Conservation (phyloP, 2,797 vertebrate species). For the Lepus townsendii region DNA sequence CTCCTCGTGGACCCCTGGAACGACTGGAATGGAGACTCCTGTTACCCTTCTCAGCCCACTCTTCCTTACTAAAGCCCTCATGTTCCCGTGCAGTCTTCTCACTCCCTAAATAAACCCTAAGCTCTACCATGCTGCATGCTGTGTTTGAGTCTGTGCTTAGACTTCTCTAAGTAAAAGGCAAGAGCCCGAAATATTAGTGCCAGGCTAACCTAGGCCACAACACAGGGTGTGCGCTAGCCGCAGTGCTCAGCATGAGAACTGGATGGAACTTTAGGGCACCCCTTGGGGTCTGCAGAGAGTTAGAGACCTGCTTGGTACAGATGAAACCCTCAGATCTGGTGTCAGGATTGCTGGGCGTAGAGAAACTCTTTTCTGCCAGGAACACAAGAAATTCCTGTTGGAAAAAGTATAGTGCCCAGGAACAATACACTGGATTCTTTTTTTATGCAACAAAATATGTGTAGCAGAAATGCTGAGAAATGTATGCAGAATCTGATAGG, state of each 20-base stretch:
- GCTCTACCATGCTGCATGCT: no score
- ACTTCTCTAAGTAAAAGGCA: no score
- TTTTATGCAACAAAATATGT: not conserved
- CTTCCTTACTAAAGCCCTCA: no score
- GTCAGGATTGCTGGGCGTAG: not conserved
- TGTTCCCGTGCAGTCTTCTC: no score
- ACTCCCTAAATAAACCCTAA: no score
- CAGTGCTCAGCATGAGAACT: not conserved
- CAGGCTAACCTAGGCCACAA: no score
- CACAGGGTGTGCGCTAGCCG: no score
- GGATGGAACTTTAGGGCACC: not conserved
- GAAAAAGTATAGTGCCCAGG: not conserved
- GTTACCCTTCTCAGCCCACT: no score
- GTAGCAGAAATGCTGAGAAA: not conserved
- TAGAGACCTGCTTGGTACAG: not conserved
- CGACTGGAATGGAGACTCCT: no score
- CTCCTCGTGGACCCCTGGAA: no score
- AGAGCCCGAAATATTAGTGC: no score
- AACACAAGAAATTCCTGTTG: not conserved
- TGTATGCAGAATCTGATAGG: not conserved
- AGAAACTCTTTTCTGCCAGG: not conserved
- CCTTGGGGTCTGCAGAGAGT: not conserved
- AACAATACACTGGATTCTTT: not conserved
- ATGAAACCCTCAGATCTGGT: not conserved
- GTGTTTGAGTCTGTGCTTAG: no score